Conservation (phyloP, 2,113 vertebrate genomes). For the Romanogobio albipinnatus region DNA sequence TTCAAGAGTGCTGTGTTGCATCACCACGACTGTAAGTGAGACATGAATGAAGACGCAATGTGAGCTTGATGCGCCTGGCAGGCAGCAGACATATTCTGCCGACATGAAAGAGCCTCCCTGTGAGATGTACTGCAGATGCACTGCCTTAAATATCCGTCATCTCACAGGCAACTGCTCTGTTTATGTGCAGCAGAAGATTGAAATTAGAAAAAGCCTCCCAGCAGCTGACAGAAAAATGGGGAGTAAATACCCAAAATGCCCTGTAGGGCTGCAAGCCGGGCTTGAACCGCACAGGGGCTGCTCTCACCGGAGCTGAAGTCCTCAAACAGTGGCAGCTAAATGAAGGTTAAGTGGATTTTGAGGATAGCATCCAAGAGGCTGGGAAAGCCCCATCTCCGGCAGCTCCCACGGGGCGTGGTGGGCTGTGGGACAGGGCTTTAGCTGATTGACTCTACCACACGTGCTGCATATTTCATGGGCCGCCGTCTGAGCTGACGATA, state of each 20-base stretch:
- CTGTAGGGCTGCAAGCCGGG: conserved; percentile 30
- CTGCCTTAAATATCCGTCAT: conserved; percentile 41
- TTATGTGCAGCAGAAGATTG: conserved; percentile 27
- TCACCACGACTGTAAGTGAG: conserved; percentile 58
- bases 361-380: conserved; percentile 67
- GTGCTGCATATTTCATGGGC: conserved; percentile 71
- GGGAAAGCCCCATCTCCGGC: conserved; percentile 67
- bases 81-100: conserved; percentile 57
- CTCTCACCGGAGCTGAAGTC: conserved; percentile 32
- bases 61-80: conserved; percentile 59
- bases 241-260: conserved; percentile 28
- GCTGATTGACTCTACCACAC: conserved; percentile 72
- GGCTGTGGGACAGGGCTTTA: conserved; percentile 66
- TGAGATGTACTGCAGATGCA: conserved; percentile 57
- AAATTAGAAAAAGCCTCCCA: conserved; percentile 20
- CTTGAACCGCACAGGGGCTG: conserved; percentile 21
- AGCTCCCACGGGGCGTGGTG: conserved; percentile 66
- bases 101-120: conserved; percentile 59
- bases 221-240: conserved; percentile 24
- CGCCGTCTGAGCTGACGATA: conserved; percentile 55
- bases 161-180: conserved; percentile 33
- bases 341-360: conserved; percentile 72
- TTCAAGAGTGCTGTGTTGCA: conserved; percentile 48
- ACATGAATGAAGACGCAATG: conserved; percentile 45
- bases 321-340: conserved; percentile 66